A percentile compares a stretch with the other conserved stretches of the same genome.
Evolutionary conservation across 2,888 invertebrate genomes (phyloP).

Genomic region (Catocala nupta): DNA sequence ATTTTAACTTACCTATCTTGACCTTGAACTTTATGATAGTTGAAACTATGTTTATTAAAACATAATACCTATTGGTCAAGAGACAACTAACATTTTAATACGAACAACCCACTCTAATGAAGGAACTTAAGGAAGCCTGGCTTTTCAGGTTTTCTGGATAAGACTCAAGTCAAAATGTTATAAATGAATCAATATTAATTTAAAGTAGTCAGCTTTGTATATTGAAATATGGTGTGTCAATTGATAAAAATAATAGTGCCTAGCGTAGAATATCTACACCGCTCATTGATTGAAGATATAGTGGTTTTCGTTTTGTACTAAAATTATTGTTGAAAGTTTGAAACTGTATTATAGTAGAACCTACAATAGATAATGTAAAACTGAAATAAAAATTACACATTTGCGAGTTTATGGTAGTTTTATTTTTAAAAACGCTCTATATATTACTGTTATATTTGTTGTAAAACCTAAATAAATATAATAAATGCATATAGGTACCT

Average conservation of each 20-base stretch:
- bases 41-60: too few relatives aligned
- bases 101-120: too few relatives aligned
- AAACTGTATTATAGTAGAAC: conserved; percentile 51
- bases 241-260: conserved; percentile 84
- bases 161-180: not conserved
- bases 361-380: conserved; percentile 61
- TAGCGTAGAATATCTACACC: conserved; percentile 72
- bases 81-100: too few relatives aligned
- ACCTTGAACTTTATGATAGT: too few relatives aligned
- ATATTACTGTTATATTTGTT: too few relatives aligned
- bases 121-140: too few relatives aligned
- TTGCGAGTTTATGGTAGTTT: conserved; percentile 41
- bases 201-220: conserved; percentile 45
- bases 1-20: too few relatives aligned
- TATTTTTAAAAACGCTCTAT: conserved; percentile 5
- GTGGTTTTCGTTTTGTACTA: conserved; percentile 50
- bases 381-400: conserved; percentile 67
- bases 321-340: conserved; percentile 56
- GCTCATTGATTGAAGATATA: conserved; percentile 65
- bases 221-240: conserved; percentile 75
- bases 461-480: too few relatives aligned
- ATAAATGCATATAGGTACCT: too few relatives aligned
- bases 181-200: not conserved
- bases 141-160: not conserved
- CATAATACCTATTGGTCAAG: too few relatives aligned